Evolutionary conservation across 2,113 vertebrate species (phyloP).

Genomic region (Lucifuga dentata): DNA sequence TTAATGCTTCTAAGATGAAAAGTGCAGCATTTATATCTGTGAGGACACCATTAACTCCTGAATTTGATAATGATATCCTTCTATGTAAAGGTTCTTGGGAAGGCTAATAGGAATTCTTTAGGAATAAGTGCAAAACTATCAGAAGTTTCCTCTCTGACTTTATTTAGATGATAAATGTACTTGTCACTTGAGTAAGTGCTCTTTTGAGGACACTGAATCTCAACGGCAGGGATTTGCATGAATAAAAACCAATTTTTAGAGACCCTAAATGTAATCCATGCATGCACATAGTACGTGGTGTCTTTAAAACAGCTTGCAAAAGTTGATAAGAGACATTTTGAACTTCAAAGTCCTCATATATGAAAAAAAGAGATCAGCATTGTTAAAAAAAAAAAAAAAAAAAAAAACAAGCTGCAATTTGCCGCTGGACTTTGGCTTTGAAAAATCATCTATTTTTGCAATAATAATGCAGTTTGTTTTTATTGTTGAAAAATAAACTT

Average conservation of each 20-base stretch:
- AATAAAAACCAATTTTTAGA: conserved; percentile 54
- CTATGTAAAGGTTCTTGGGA: conserved; percentile 24
- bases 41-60: conserved; percentile 38
- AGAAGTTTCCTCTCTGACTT: conserved; percentile 44
- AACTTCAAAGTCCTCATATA: conserved; percentile 76
- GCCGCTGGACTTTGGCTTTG: conserved; percentile 61
- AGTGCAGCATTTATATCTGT: conserved; percentile 29
- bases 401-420: conserved; percentile 41
- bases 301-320: conserved; percentile 71
- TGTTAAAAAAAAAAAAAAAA: conserved; percentile 58
- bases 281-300: conserved; percentile 25
- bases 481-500: conserved; percentile 68
- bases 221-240: conserved; percentile 66
- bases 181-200: conserved; percentile 49
- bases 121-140: not conserved
- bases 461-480: conserved; percentile 53
- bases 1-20: conserved; percentile 28
- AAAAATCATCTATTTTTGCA: conserved; percentile 61
- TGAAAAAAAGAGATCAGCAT: conserved; percentile 67
- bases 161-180: conserved; percentile 55
- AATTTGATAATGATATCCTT: conserved; percentile 37
- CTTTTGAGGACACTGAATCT: conserved; percentile 58
- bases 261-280: conserved; percentile 46
- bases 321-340: conserved; percentile 76
- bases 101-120: conserved; percentile 16